Conservation (phyloP, 2,797 vertebrate species). For the Arnoldichthys spilopterus region DNA sequence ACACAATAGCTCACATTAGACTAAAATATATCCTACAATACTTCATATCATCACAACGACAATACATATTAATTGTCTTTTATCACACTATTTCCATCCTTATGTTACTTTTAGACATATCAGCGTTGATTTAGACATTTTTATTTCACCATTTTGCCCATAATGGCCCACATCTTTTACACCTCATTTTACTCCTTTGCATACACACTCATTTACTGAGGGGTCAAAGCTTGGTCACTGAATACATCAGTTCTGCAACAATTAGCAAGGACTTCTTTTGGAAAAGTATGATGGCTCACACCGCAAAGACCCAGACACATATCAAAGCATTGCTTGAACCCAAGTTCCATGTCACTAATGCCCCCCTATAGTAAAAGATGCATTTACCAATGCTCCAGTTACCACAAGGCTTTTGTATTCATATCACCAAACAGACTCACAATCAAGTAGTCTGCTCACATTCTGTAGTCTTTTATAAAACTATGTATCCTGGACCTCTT, state of each 20-base stretch:
- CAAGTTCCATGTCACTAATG: slow-evolving; percentile 7
- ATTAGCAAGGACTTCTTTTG: not conserved
- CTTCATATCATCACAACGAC: not conserved
- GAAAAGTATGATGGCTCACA: slow-evolving; percentile 21
- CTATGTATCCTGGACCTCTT: slow-evolving; percentile 41
- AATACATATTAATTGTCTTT: slow-evolving; percentile 8
- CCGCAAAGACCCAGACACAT: slow-evolving; percentile 10
- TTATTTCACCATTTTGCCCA: slow-evolving; percentile 51
- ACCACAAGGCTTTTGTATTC: slow-evolving; percentile 19
- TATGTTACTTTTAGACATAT: slow-evolving; percentile 70
- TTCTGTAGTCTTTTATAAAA: slow-evolving; percentile 22
- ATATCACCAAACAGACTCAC: slow-evolving; percentile 11
- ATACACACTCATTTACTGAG: slow-evolving; percentile 57
- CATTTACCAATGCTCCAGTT: slow-evolving; percentile 13
- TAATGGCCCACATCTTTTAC: slow-evolving; percentile 48
- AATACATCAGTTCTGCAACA: slow-evolving; percentile 18
- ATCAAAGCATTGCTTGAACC: slow-evolving; percentile 40
- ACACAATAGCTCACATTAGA: slow-evolving; percentile 44
- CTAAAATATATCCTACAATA: slow-evolving; percentile 59
- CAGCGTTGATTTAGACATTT: slow-evolving; percentile 67
- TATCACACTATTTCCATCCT: not conserved
- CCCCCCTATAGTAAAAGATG: slow-evolving; percentile 19
- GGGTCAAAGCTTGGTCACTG: slow-evolving; percentile 48
- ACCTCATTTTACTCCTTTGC: slow-evolving; percentile 68
- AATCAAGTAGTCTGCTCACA: not conserved